A percentile compares a stretch with the other conserved stretches of the same genome.
phyloP scores from a whole-genome alignment of 2,797 vertebrate species.

The Apogon talboti region DNA sequence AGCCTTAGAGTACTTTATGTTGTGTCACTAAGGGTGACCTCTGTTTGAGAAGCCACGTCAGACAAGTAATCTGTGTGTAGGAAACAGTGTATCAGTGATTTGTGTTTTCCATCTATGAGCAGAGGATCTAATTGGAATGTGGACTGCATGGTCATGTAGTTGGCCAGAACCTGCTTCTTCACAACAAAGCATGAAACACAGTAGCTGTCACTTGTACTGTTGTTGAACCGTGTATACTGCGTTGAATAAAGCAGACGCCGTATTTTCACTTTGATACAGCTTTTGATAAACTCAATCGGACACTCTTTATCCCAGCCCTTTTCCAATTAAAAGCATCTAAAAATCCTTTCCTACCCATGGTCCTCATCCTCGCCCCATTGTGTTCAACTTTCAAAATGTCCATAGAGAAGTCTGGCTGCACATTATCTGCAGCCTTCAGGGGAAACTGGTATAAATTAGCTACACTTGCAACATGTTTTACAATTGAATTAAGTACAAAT shows the following conservation, averaged over 20 bases:
- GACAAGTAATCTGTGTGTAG: neutral
- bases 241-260: too few species aligned
- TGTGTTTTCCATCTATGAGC: too few species aligned
- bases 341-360: neutral
- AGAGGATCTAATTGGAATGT: too few species aligned
- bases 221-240: too few species aligned
- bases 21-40: constrained; percentile 49
- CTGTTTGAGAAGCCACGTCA: constrained; percentile 15
- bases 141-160: too few species aligned
- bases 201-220: too few species aligned
- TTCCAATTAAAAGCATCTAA: constrained; percentile 6
- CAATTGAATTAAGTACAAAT: constrained; percentile 57
- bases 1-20: constrained; percentile 51
- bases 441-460: constrained; percentile 50
- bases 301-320: neutral
- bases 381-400: constrained; percentile 27
- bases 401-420: constrained; percentile 19
- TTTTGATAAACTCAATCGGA: neutral
- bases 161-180: too few species aligned
- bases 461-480: constrained; percentile 35
- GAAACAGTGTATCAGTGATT: too few species aligned
- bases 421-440: constrained; percentile 41
- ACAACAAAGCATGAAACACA: too few species aligned
- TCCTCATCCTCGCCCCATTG: neutral
- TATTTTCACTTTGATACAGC: neutral